Evolutionary conservation across 2,888 invertebrate species (phyloP), one percentile per base, ranked within the genome.

Genomic region (Athrips mouffetella): DNA sequence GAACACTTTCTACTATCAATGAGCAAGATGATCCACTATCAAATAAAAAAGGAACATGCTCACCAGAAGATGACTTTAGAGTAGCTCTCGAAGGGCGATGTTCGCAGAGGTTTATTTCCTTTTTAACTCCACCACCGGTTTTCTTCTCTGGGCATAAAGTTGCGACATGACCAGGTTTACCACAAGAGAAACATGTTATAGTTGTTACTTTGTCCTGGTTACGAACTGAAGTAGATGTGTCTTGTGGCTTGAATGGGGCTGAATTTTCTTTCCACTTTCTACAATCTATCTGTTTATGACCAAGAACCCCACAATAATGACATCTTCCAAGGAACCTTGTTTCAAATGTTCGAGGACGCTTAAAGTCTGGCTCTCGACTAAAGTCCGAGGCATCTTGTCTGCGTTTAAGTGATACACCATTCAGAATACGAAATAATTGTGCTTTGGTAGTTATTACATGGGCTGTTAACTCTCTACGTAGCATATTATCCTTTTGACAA

Each of bases 21-120:
- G 62, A 65, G 25, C 64, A 62, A 25, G 58, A 47, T 1, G 60
- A 60, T 2, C 62, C 62, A 21, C 55, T 59, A 33, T 59, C 55
- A 49, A 59, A 59, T 8, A 59, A 23, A 50, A 57, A 59, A 37
- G 51, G 45, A 25, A 59, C 40, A 7, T 35, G 15, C 59, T 57
- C 54, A 59, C 55, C 59, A 6, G 52, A 48, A 35, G 56, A 49
- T 18, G 59, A 51, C 1, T 2, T 23, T 27, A 57, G 42, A 1
- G 37, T 49, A 21, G 50, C 49, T 29, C 48, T 52, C 5, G 52
- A 29, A 2, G 15, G 15, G n/a, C 20, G 13, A 18, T 11, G 40
- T 31, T 48, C 49, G 15, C 47, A 44, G 29, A 11, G 1, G 21
- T 41, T 7, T 1, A 48, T 15, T 5, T 31, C 44, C 39, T 40